A percentile compares a stretch with the other conserved stretches of the same genome.
phyloP scores from a whole-genome alignment of 2,888 invertebrate genomes.

The Eurytoma californica region DNA sequence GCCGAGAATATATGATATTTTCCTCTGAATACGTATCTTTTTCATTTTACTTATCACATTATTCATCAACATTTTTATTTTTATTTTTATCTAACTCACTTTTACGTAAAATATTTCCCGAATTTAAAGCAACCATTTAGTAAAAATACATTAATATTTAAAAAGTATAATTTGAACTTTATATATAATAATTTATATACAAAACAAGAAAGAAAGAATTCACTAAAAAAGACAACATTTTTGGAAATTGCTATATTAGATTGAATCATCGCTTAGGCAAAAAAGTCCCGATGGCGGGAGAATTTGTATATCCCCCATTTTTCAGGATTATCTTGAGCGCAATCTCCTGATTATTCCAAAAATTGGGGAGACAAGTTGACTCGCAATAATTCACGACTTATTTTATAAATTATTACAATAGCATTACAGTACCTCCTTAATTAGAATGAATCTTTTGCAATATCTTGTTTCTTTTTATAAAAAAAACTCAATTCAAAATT shows the following conservation, averaged over 20 bases:
- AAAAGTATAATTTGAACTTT: no score
- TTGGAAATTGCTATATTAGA: background rate
- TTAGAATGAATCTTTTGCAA: no score
- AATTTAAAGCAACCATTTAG: no score
- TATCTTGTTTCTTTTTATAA: no score
- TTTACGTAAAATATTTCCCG: background rate
- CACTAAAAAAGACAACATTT: background rate
- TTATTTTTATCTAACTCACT: background rate
- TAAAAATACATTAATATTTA: no score
- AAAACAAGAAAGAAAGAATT: background rate
- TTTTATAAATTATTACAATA: background rate
- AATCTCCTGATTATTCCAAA: slow-evolving; percentile 4
- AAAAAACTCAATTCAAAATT: no score
- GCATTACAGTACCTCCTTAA: no score
- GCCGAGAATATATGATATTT: slow-evolving; percentile 71
- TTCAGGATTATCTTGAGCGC: slow-evolving; percentile 21
- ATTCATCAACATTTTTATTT: slow-evolving; percentile 6
- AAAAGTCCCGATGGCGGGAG: background rate
- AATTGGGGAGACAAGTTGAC: slow-evolving; percentile 15
- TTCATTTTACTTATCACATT: slow-evolving; percentile 31
- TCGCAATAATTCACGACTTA: slow-evolving; percentile 13
- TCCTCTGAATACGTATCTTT: slow-evolving; percentile 64
- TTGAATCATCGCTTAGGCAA: background rate
- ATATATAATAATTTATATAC: no score
- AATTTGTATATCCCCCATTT: slow-evolving; percentile 21